Base-by-base conservation (phyloP, 2,113 vertebrate species). In the Centrocercus urophasianus region DNA sequence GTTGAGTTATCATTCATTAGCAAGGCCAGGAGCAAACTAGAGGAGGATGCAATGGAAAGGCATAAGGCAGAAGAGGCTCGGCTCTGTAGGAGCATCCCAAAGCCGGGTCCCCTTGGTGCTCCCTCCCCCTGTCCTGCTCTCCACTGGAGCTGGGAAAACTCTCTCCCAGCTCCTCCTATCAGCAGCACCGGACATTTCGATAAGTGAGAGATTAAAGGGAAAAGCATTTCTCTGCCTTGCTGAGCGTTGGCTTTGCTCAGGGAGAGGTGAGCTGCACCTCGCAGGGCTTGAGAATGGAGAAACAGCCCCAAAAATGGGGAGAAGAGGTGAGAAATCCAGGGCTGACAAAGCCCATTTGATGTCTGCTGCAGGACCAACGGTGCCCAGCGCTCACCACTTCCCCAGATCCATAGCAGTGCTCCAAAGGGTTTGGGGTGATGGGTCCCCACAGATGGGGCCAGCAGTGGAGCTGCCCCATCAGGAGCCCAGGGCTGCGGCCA, bases 171-270 rank as follows among this genome's bases (percentile, higher is more conserved):
- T 88, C 56, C 72, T 70, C 22, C 77, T 74, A 80, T 81, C 65
- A 0, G 56, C 0, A 50, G 17, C 36, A 32, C 75, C 0, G 1
- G 54, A 25, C 67, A 83, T 61, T 56, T 61, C 0, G 18, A 83
- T 77, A 89, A 85, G 25, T 3, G 18, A 65, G 57, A 74, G 82
- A 93, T 95, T 86, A 64, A 71, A 77, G 34, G 8, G 45, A n/a
- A 90, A 67, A 83, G 48, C 52, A 45, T 65, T 91, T 56, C 67
- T 79, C 34, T 12, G 61, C 36, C 32, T 43, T 5, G 5, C 47
- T 17, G 14, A 8, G 11, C 36, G 8, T 83, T 85, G 73, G 52
- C 78, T 52, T 70, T 16, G 78, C 56, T 40, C 1, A 1, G 66
- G 74, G 25, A 43, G 79, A 81, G 30, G 66, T 6, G 42, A 36